Evolutionary conservation across 2,888 invertebrate genomes (phyloP).

Genomic region (Drosophila mimetica): DNA sequence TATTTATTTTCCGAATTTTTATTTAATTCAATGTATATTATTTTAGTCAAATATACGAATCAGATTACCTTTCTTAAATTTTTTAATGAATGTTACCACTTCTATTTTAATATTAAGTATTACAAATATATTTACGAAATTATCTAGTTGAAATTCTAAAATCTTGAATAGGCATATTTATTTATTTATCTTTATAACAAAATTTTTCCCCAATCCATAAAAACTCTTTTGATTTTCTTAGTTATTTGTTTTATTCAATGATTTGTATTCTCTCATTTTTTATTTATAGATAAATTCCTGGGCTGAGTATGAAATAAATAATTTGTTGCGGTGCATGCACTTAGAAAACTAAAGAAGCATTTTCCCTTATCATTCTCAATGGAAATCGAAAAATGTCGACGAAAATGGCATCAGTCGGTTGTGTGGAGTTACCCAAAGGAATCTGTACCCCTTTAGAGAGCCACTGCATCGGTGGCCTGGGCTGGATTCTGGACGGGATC

Average conservation of each 20-base stretch:
- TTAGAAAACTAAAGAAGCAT: slow-evolving; percentile 66
- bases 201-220: too few species aligned
- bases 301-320: slow-evolving; percentile 76
- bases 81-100: too few species aligned
- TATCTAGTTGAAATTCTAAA: too few species aligned
- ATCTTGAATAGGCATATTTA: too few species aligned
- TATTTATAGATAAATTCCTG: slow-evolving; percentile 61
- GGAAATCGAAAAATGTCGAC: slow-evolving; percentile 58
- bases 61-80: too few species aligned
- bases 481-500: slow-evolving; percentile 51
- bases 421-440: background rate
- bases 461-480: slow-evolving; percentile 27
- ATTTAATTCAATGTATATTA: too few species aligned
- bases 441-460: slow-evolving; percentile 33
- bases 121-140: too few species aligned
- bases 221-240: background rate
- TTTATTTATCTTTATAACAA: too few species aligned
- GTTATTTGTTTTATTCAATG: slow-evolving; percentile 23
- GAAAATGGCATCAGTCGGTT: slow-evolving; percentile 74
- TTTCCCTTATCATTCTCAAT: slow-evolving; percentile 34
- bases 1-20: too few species aligned
- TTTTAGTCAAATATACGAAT: too few species aligned
- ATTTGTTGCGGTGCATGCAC: slow-evolving; percentile 69
- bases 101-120: too few species aligned
- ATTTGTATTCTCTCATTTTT: slow-evolving; percentile 31